These are phyloP conservation scores for Aurelia sp. DNA, from an alignment of 30 jellyfish, hydroid and myxozoan species.

Conservation along the genomic window DNA sequence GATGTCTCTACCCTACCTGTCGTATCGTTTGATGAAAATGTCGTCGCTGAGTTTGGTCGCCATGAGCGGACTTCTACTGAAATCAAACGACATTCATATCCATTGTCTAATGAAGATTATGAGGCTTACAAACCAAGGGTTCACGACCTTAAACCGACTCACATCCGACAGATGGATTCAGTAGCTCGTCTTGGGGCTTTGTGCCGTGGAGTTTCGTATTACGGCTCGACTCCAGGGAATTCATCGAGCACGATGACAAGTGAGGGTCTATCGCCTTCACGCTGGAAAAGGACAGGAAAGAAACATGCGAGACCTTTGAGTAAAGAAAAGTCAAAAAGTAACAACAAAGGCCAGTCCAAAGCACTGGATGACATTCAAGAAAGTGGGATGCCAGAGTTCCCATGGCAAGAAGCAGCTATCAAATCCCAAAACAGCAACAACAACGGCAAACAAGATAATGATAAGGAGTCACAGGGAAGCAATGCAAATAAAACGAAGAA, in stretches of 20 bases:
- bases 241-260: neutral
- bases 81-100: conserved; percentile 41
- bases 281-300: neutral
- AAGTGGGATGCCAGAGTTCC: neutral
- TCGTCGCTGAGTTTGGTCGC: conserved; percentile 31
- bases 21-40: conserved; percentile 35
- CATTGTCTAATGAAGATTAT: conserved; percentile 28
- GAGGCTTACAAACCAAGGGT: conserved; percentile 14
- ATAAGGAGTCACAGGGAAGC: neutral
- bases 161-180: conserved; percentile 35
- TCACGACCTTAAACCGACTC: neutral
- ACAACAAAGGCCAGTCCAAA: neutral
- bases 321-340: neutral
- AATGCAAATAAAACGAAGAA: neutral
- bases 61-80: neutral
- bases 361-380: neutral
- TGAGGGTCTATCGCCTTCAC: neutral
- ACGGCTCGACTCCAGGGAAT: conserved; percentile 8
- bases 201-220: conserved; percentile 40
- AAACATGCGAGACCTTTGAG: neutral
- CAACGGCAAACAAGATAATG: neutral
- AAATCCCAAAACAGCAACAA: neutral
- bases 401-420: neutral
- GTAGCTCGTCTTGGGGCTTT: conserved; percentile 37
- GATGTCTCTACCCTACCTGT: conserved; percentile 56